Evolutionary conservation across 2,113 vertebrate species (phyloP), one percentile per base, ranked within the genome.

Genomic region (Pomatostomus ruficeps): DNA sequence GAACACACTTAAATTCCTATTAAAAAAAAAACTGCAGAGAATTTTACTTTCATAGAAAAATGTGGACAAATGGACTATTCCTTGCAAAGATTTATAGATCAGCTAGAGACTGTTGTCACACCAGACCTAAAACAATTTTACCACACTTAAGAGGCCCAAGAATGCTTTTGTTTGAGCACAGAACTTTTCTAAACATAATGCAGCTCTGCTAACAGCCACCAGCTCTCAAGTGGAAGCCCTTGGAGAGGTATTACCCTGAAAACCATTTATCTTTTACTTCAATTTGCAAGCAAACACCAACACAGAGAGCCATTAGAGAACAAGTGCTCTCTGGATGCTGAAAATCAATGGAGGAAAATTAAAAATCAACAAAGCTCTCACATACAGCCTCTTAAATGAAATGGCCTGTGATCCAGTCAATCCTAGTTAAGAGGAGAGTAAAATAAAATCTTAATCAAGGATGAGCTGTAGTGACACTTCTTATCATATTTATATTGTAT

Each of bases 331-430:
- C 97, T 97, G 94, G 96, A 96, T 97, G 94, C 94, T 96, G 79
- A 96, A 97, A 97, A 98, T 98, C 96, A 97, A 97, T 97, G 94
- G 87, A 88, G 63, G 93, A 97, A 97, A 97, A 97, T 97, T 97
- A 97, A 97, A 97, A 97, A 97, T 97, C 97, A 97, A 97, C 94
- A 97, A 95, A 95, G 89, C 95, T 96, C 95, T 96, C 95, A 81
- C 91, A 97, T 85, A 79, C 31, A 93, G 84, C 71, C 94, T 95
- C 70, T 94, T 95, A 96, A 97, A 97, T 97, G 95, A 97, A 97
- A 97, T 94, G 89, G 93, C 79, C 89, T 93, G 75, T 95, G 94
- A 95, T 96, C 78, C 83, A 91, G 95, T 96, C 95, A 97, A 93
- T 96, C 88, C 89, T 96, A 92, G 94, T 96, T 96, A 96, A 95